A percentile compares a stretch with the other conserved stretches of the same genome.
These are phyloP conservation scores for Amblyraja radiata DNA, from an alignment of 2,797 vertebrate species.

Conservation along the genomic window DNA sequence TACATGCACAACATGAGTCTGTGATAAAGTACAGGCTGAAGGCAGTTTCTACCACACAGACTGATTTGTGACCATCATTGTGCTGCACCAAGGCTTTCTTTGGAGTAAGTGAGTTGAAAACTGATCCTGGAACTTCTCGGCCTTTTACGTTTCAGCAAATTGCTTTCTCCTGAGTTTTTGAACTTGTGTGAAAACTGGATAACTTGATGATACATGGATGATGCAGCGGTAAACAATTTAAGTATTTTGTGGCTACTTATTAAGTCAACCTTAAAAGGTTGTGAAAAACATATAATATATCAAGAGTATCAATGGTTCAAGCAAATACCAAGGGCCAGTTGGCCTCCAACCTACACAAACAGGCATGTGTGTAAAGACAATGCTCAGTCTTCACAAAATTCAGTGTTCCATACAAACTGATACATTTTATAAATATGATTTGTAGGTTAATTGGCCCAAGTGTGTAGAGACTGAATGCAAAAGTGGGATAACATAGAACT, in stretches of 20 bases:
- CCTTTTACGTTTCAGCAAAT: conserved; percentile 46
- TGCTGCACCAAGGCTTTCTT: conserved; percentile 45
- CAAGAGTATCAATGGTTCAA: conserved; percentile 9
- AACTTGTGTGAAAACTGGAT: conserved; percentile 36
- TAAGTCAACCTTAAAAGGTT: conserved; percentile 36
- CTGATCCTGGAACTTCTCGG: conserved; percentile 43
- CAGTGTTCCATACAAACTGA: neutral
- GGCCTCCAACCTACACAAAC: neutral
- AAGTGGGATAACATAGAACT: too few species aligned
- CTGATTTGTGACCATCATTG: conserved; percentile 47
- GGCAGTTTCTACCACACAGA: conserved; percentile 46
- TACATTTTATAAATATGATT: conserved; percentile 39
- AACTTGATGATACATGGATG: conserved; percentile 35
- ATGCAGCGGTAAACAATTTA: conserved; percentile 32
- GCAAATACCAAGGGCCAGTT: conserved; percentile 23
- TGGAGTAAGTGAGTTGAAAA: conserved; percentile 53
- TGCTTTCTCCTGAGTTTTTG: conserved; percentile 46
- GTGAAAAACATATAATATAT: conserved; percentile 30
- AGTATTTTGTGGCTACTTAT: conserved; percentile 41
- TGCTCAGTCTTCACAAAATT: neutral
- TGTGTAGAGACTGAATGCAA: too few species aligned
- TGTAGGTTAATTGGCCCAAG: too few species aligned
- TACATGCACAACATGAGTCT: neutral
- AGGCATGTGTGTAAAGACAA: neutral
- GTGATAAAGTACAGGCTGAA: conserved; percentile 42